Evolutionary conservation across 2,797 vertebrate genomes (phyloP), one percentile per base, ranked within the genome.

Genomic region (Amblyopsis hoosieri): DNA sequence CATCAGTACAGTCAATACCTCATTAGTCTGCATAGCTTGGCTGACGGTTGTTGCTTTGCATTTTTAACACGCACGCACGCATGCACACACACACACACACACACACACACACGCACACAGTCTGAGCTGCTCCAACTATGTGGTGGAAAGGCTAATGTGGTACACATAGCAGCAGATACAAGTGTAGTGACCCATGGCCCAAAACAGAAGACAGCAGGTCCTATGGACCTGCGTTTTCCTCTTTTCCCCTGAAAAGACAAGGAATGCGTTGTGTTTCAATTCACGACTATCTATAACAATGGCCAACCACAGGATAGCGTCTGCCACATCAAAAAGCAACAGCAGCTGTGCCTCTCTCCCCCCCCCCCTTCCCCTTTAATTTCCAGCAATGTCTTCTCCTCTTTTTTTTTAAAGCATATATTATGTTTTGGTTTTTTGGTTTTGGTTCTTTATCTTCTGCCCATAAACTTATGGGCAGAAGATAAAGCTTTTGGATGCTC

Each of bases 1-100:
- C 87, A 78, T 82, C 79, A 76, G 76, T 77, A 60, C 74, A 86
- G 86, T 85, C 85, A 82, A 85, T 87, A 83, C 82, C 84, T 84
- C 85, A 83, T 89, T 85, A 82, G 79, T 33, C 75, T 57, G 81
- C 78, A 76, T 61, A 67, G 63, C 75, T 83, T 76, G 75, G 80
- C 82, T 78, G 74, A 77, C 69, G 70, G 82, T 87, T 80, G 76
- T 82, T 75, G 12, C 75, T 87, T 79, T 76, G 66, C 71, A 84
- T 85, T 84, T 78, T 69, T 57, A 13, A 1, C 75, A 49, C 58
- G 54, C 73, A 61, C 2, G 19, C 46, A 47, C 46, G 4, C 5
- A 47, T 12, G 1, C 46, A 47, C 46, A 0, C 45, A 46, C 45
- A 5, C 45, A 46, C 45, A 0, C 45, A 5, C 45, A 5, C 45